phyloP scores from a whole-genome alignment of 2,888 invertebrate species.

The Magallana nippona region DNA sequence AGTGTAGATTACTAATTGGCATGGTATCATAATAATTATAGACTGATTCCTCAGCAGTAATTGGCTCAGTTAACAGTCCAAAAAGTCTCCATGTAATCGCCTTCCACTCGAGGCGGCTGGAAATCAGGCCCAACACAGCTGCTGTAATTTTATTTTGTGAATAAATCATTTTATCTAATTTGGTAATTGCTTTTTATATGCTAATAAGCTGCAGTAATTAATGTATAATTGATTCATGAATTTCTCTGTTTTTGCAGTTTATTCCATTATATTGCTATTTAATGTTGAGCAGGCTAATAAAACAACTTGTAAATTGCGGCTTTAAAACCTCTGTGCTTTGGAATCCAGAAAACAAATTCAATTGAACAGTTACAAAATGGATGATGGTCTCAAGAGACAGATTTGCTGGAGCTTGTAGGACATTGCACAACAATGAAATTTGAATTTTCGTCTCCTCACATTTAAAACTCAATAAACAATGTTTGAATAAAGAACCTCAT shows the following conservation, averaged over 20 bases:
- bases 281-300: too few relatives aligned
- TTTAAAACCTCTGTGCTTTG: too few relatives aligned
- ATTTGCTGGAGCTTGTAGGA: not conserved
- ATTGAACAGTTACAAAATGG: too few relatives aligned
- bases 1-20: constrained; percentile 16
- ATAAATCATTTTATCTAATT: not conserved
- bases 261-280: too few relatives aligned
- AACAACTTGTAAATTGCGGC: too few relatives aligned
- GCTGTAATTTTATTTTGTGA: not conserved
- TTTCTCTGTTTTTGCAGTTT: too few relatives aligned
- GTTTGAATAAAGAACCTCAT: too few relatives aligned
- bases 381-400: not conserved
- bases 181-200: not conserved
- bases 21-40: not conserved
- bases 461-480: too few relatives aligned
- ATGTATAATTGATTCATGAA: too few relatives aligned
- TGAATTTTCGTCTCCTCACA: not conserved
- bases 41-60: not conserved
- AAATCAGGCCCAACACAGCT: not conserved
- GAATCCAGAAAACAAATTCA: too few relatives aligned
- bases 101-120: not conserved
- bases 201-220: too few relatives aligned
- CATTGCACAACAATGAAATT: not conserved
- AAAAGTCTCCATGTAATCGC: not conserved
- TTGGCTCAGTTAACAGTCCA: not conserved